phyloP scores from a whole-genome alignment of 23 tunicate genomes.

The Aplidium turbinatum region DNA sequence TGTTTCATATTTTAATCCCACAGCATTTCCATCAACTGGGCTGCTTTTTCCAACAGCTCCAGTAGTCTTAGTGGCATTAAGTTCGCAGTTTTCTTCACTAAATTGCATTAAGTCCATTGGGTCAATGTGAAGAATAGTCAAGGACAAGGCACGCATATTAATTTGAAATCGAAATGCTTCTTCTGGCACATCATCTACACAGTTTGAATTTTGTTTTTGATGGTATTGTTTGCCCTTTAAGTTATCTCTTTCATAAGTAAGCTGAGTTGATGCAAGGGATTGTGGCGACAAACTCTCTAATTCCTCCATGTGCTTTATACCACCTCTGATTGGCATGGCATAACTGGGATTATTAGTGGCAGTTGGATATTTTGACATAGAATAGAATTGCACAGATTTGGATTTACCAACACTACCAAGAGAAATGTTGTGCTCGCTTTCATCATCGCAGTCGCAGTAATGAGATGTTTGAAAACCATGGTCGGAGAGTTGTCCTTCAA shows the following conservation, averaged over 20 bases:
- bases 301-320: not conserved
- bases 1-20: not conserved
- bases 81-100: not conserved
- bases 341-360: no score
- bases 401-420: not conserved
- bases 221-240: not conserved
- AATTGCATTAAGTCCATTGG: constrained; percentile 9
- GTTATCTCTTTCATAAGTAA: not conserved
- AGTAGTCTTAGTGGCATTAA: no score
- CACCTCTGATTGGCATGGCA: not conserved
- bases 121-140: constrained; percentile 52
- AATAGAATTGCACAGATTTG: constrained; percentile 15
- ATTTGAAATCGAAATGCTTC: constrained; percentile 38
- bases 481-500: not conserved
- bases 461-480: no score
- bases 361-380: no score
- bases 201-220: not conserved
- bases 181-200: not conserved
- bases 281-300: not conserved
- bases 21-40: not conserved
- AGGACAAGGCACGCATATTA: constrained; percentile 30
- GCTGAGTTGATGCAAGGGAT: not conserved
- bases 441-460: not conserved
- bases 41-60: no score
- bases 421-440: not conserved